Evolutionary conservation across 2,888 invertebrate species (phyloP).

Genomic region (Lithophane ornitopus): DNA sequence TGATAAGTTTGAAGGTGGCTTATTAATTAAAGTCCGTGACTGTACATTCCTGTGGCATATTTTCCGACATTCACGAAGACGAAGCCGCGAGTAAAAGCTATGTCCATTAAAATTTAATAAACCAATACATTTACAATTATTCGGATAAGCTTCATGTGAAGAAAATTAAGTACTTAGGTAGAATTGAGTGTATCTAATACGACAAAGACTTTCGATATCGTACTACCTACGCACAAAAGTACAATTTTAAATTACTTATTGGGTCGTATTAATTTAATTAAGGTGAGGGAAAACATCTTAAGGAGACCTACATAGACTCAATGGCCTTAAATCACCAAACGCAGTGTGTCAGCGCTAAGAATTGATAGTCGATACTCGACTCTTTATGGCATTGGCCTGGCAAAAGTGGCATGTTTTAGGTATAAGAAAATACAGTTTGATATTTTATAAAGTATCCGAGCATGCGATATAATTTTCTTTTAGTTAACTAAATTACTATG

Average conservation of each 20-base stretch:
- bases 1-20: too few relatives aligned
- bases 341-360: background rate
- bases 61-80: background rate
- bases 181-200: too few relatives aligned
- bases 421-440: background rate
- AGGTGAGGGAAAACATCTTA: background rate
- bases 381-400: background rate
- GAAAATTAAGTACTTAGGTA: background rate
- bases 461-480: background rate
- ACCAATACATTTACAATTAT: background rate
- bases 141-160: background rate
- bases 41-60: background rate
- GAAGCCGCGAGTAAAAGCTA: background rate
- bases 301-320: too few relatives aligned
- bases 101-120: background rate
- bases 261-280: background rate
- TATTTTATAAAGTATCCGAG: background rate
- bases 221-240: background rate
- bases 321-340: background rate
- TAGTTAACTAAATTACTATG: background rate
- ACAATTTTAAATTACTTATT: background rate
- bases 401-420: background rate
- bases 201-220: background rate
- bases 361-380: background rate
- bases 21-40: too few relatives aligned